These are phyloP conservation scores for Propithecus perrieri DNA, from an alignment of 2,797 vertebrate genomes.

Conservation along the genomic window DNA sequence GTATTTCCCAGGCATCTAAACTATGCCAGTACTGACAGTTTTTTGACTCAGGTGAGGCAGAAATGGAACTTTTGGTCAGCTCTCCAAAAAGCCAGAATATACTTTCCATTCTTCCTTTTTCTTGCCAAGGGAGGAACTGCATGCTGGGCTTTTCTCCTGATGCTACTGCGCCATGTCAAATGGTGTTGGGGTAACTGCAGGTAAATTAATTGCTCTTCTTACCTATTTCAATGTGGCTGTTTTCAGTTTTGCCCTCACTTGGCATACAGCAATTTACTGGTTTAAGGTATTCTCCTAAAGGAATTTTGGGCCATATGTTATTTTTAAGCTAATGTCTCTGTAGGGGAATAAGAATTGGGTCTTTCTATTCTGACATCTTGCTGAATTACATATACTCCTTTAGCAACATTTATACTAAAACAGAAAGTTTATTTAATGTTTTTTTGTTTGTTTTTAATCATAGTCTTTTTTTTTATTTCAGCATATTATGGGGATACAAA, in stretches of 20 bases:
- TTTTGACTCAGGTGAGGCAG: background rate
- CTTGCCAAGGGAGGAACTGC: background rate
- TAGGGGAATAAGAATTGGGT: background rate
- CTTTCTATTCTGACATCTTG: background rate
- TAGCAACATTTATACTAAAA: background rate
- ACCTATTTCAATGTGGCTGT: background rate
- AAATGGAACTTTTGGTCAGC: rapidly evolving
- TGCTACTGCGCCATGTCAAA: background rate
- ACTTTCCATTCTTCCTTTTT: rapidly evolving
- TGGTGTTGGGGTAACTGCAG: background rate
- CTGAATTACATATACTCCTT: background rate
- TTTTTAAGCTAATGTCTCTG: background rate
- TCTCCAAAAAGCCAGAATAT: background rate
- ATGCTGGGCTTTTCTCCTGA: rapidly evolving
- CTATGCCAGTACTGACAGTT: background rate
- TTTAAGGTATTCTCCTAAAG: background rate
- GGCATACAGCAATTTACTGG: background rate
- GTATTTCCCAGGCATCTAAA: background rate
- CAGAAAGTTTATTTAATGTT: background rate
- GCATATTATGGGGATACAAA: too few species aligned
- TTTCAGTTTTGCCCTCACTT: background rate
- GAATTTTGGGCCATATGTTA: background rate
- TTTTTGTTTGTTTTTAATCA: background rate
- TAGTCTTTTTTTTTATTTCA: too few species aligned
- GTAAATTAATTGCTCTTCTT: background rate